A percentile compares a stretch with the other conserved stretches of the same genome.
phyloP scores from a whole-genome alignment of 2,888 invertebrate genomes.

The Netelia virgata region DNA sequence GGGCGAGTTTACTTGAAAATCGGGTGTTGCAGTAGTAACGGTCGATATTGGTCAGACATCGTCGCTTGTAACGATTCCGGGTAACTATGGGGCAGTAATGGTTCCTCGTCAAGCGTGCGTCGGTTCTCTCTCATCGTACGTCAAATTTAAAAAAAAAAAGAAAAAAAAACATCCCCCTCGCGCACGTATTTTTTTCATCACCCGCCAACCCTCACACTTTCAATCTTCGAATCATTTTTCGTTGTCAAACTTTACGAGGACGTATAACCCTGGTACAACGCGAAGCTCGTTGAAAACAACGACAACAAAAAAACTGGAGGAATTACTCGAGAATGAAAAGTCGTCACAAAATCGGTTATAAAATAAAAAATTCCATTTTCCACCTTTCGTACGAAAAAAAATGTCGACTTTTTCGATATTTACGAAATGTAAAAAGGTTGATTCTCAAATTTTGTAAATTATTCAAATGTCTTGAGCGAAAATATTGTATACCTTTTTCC shows the following conservation, averaged over 20 bases:
- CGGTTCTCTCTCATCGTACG: slow-evolving; percentile 5
- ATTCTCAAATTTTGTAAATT: too few relatives aligned
- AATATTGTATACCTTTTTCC: too few relatives aligned
- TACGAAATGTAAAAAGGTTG: too few relatives aligned
- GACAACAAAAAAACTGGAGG: neutral
- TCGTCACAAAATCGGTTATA: too few relatives aligned
- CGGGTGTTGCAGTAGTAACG: slow-evolving; percentile 44
- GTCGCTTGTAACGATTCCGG: slow-evolving; percentile 8
- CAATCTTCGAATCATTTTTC: neutral
- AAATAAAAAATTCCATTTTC: too few relatives aligned
- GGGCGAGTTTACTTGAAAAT: slow-evolving; percentile 44
- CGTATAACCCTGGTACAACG: neutral
- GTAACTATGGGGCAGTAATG: slow-evolving; percentile 45
- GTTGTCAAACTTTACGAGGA: neutral
- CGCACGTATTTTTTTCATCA: neutral
- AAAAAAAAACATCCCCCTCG: neutral
- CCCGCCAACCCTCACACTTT: neutral
- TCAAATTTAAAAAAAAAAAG: neutral
- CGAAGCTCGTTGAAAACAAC: neutral
- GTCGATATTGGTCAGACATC: slow-evolving; percentile 58
- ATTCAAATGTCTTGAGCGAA: too few relatives aligned
- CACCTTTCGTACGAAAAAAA: too few relatives aligned
- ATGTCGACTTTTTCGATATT: too few relatives aligned
- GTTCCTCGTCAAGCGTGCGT: neutral
- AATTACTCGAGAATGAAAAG: too few relatives aligned